phyloP scores from a whole-genome alignment of 2,113 vertebrate genomes.

The Percopsis transmontana region DNA sequence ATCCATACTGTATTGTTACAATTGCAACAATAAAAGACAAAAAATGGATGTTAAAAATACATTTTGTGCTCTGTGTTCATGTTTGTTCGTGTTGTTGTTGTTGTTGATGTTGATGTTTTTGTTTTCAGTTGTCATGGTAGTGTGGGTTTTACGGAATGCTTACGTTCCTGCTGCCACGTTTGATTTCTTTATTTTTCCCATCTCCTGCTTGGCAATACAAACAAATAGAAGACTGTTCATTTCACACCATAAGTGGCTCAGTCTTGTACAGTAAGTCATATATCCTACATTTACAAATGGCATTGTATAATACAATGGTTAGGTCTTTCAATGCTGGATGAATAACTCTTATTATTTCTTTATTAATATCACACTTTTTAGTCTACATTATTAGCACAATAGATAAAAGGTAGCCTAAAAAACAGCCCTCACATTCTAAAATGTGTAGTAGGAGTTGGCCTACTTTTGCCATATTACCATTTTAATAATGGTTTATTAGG shows the following conservation, averaged over 20 bases:
- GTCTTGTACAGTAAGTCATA: slow-evolving; percentile 88
- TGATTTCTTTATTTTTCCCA: slow-evolving; percentile 82
- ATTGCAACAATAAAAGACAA: slow-evolving; percentile 74
- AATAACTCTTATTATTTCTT: no score
- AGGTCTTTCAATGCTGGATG: no score
- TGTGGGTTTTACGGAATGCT: slow-evolving; percentile 59
- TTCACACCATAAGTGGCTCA: slow-evolving; percentile 93
- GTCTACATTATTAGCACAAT: no score
- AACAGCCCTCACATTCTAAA: no score
- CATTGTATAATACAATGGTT: no score
- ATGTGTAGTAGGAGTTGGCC: no score
- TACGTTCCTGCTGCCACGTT: slow-evolving; percentile 79
- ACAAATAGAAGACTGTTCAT: slow-evolving; percentile 91
- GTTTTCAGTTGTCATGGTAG: slow-evolving; percentile 80
- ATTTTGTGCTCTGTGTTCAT: slow-evolving; percentile 67
- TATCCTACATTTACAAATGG: no score
- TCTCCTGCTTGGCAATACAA: slow-evolving; percentile 93
- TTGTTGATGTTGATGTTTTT: slow-evolving; percentile 49
- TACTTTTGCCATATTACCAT: no score
- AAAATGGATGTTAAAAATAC: slow-evolving; percentile 70
- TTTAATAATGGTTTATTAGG: no score
- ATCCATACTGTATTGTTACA: slow-evolving; percentile 72
- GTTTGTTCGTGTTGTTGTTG: slow-evolving; percentile 60
- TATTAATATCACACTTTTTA: no score
- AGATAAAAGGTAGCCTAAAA: no score